phyloP scores from a whole-genome alignment of 2,113 vertebrate genomes.

The Amphiprion percula region DNA sequence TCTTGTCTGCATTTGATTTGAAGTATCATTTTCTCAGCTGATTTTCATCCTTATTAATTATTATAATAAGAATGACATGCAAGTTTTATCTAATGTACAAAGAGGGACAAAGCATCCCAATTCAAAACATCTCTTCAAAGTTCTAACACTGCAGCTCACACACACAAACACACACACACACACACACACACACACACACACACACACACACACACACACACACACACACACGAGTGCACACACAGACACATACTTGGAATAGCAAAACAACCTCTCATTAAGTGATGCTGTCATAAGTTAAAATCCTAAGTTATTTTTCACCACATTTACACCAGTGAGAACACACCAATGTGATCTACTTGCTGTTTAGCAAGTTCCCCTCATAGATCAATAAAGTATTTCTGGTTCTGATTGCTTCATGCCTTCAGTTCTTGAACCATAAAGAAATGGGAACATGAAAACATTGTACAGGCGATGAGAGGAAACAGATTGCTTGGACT shows the following conservation, averaged over 20 bases:
- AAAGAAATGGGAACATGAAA: background rate
- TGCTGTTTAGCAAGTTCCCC: background rate
- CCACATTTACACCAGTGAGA: background rate
- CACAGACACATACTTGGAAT: background rate
- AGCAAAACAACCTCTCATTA: background rate
- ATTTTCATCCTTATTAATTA: constrained; percentile 49
- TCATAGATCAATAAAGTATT: no score
- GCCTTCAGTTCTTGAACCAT: background rate
- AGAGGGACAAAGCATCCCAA: constrained; percentile 10
- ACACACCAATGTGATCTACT: background rate
- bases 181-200: no score
- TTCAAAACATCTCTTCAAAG: constrained; percentile 45
- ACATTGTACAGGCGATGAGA: no score
- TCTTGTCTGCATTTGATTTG: constrained; percentile 34
- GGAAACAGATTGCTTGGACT: no score
- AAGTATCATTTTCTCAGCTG: constrained; percentile 23
- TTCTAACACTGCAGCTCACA: constrained; percentile 1
- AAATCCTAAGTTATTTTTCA: background rate
- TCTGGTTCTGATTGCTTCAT: background rate
- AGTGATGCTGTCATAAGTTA: background rate
- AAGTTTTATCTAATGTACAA: constrained; percentile 6
- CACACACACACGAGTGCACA: background rate
- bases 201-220: no score
- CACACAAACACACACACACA: no score
- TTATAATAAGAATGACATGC: constrained; percentile 15